phyloP scores from a whole-genome alignment of 1,140 invertebrate genomes.

The Anadara kagoshimensis region DNA sequence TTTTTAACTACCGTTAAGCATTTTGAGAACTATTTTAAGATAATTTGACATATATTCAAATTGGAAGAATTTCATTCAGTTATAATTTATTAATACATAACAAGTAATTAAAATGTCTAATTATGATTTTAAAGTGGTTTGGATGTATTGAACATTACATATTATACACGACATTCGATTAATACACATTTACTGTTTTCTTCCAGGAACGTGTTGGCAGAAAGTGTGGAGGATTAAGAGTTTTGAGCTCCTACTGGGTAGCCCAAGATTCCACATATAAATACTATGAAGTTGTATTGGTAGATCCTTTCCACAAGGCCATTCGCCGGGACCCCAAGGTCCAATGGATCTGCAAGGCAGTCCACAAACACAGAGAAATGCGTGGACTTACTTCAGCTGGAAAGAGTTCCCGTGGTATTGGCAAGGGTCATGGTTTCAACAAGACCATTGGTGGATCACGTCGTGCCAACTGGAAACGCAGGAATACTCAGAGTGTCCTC shows the following conservation, averaged over 20 bases:
- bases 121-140: not conserved
- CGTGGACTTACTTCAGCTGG: constrained; percentile 98
- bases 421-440: constrained; percentile 95
- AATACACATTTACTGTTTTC: too few relatives aligned
- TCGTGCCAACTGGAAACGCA: constrained; percentile 92
- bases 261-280: constrained; percentile 99
- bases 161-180: too few relatives aligned
- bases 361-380: constrained; percentile 98
- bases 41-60: too few relatives aligned
- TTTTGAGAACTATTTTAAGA: too few relatives aligned
- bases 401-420: constrained; percentile 95
- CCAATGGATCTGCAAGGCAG: constrained; percentile 98
- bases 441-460: constrained; percentile 98
- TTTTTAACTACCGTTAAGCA: too few relatives aligned
- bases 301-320: constrained; percentile 96
- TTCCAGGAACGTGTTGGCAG: constrained; percentile 92
- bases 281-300: constrained; percentile 94
- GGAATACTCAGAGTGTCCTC: constrained; percentile 93
- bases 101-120: too few relatives aligned
- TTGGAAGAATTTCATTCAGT: too few relatives aligned
- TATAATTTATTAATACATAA: too few relatives aligned
- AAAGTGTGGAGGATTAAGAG: constrained; percentile 92
- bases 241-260: constrained; percentile 99
- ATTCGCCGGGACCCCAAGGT: constrained; percentile 96
- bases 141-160: not conserved